Evolutionary conservation across 2,888 invertebrate genomes (phyloP).

Genomic region (Caenorhabditis sp.): DNA sequence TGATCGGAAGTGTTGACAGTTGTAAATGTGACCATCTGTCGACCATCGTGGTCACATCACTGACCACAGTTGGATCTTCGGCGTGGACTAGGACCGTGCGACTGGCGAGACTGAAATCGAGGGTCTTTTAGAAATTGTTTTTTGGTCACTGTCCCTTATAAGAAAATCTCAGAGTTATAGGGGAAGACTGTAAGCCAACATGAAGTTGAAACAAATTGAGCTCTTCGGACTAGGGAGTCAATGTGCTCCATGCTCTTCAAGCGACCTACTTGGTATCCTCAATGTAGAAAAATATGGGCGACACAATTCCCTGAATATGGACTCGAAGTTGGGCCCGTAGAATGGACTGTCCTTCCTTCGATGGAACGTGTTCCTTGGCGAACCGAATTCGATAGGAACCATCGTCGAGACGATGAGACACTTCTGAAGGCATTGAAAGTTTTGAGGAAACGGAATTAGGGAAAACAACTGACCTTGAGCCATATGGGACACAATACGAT

Average conservation of each 20-base stretch:
- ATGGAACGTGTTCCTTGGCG: constrained; percentile 40
- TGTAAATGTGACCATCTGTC: constrained; percentile 47
- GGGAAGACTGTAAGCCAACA: too few relatives aligned
- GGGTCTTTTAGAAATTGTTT: background rate
- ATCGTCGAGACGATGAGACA: constrained; percentile 45
- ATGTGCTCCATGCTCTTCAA: too few relatives aligned
- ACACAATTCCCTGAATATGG: constrained; percentile 45
- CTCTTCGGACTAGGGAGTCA: too few relatives aligned
- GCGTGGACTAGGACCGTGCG: constrained; percentile 41
- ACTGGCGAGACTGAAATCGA: constrained; percentile 30
- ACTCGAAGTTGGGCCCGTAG: constrained; percentile 54
- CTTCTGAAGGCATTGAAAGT: constrained; percentile 27
- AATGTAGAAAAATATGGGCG: constrained; percentile 46
- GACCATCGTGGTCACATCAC: constrained; percentile 51
- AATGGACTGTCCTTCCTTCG: constrained; percentile 39
- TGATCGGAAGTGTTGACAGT: constrained; percentile 34
- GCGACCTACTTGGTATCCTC: constrained; percentile 45
- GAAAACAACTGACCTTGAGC: constrained; percentile 25
- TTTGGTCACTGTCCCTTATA: too few relatives aligned
- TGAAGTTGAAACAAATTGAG: too few relatives aligned
- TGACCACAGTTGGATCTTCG: constrained; percentile 53
- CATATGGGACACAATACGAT: constrained; percentile 51
- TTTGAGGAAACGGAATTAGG: background rate
- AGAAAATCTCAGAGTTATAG: too few relatives aligned
- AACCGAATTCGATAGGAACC: constrained; percentile 57